Evolutionary conservation across 2,888 invertebrate genomes (phyloP).

Genomic region (Mactromeris polynyma): DNA sequence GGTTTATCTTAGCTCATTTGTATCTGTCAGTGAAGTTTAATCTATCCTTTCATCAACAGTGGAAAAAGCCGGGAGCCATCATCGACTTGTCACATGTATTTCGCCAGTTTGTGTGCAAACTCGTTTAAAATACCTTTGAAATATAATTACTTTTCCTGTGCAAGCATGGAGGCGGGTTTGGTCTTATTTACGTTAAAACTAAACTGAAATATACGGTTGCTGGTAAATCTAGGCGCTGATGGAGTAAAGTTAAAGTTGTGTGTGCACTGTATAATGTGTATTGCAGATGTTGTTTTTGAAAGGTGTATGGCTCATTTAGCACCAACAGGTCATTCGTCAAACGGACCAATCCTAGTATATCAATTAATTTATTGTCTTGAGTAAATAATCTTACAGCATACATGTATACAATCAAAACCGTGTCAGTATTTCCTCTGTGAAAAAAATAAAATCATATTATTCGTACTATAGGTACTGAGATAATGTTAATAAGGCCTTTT

Average conservation of each 20-base stretch:
- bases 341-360: background rate
- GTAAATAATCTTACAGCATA: no score
- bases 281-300: background rate
- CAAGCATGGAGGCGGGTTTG: conserved; percentile 6
- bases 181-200: conserved; percentile 41
- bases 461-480: no score
- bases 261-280: background rate
- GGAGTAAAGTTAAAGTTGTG: background rate
- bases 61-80: conserved; percentile 50
- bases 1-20: conserved; percentile 72
- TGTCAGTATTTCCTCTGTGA: no score
- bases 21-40: conserved; percentile 69
- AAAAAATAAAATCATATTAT: no score
- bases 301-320: background rate
- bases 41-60: conserved; percentile 66
- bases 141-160: conserved; percentile 70
- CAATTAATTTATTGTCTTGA: background rate
- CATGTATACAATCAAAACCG: no score
- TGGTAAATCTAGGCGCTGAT: background rate
- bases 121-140: conserved; percentile 75
- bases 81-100: conserved; percentile 62
- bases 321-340: conserved; percentile 10
- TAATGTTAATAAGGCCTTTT: no score
- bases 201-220: background rate
- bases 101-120: conserved; percentile 69